A percentile compares a stretch with the other conserved stretches of the same genome.
These are phyloP conservation scores for Lacerta viridis DNA, from an alignment of 2,797 vertebrate genomes.

Conservation along the genomic window DNA sequence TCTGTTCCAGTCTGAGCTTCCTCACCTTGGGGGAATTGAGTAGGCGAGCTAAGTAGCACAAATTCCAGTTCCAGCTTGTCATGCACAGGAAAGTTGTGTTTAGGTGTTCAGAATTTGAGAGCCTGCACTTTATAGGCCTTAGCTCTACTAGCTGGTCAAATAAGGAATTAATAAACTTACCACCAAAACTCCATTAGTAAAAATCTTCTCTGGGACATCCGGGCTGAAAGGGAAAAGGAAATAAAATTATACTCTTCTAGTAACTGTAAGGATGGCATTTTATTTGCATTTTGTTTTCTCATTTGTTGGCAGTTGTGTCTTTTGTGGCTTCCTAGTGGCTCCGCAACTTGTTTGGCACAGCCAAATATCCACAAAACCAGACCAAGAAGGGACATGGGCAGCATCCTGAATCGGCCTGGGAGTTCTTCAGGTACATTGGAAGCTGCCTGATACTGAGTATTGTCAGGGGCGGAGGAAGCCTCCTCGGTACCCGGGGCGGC, in stretches of 20 bases:
- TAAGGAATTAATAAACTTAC: constrained; percentile 78
- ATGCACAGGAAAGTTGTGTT: not conserved
- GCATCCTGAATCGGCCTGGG: not conserved
- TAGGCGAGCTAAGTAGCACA: not conserved
- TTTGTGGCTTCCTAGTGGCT: not conserved
- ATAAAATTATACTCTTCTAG: constrained; percentile 1
- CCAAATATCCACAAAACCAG: not conserved
- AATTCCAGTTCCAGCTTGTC: not conserved
- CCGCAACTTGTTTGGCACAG: not conserved
- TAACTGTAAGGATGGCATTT: not conserved
- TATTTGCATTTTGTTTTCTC: not conserved
- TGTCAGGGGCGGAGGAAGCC: too few species aligned
- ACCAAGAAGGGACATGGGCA: not conserved
- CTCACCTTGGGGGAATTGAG: rapidly evolving
- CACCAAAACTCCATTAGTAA: constrained; percentile 89
- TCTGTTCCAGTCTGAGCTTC: not conserved
- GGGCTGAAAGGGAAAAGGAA: constrained; percentile 79
- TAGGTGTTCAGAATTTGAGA: rapidly evolving
- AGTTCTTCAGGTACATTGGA: not conserved
- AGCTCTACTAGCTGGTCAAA: not conserved
- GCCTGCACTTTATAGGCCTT: not conserved
- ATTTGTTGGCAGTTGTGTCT: not conserved
- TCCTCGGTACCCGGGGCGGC: too few species aligned
- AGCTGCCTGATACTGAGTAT: too few species aligned
- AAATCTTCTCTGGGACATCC: constrained; percentile 79